These are phyloP conservation scores for Drosophila limbata DNA, from an alignment of 2,888 invertebrate species.

Conservation along the genomic window DNA sequence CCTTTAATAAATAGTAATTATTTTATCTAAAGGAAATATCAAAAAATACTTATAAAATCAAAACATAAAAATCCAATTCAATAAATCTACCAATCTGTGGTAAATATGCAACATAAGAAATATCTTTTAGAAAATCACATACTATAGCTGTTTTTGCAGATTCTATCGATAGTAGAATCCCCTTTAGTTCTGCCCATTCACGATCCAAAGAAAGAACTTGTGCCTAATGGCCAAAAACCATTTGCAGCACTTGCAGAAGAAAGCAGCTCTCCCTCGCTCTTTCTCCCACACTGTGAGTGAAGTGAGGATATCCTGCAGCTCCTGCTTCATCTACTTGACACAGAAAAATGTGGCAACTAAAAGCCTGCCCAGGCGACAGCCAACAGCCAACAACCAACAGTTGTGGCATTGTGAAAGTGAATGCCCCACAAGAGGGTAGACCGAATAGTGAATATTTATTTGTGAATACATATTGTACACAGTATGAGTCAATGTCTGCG, in stretches of 20 bases:
- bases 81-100: too few species aligned
- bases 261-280: slow-evolving; percentile 18
- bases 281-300: slow-evolving; percentile 9
- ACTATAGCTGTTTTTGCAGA: neutral
- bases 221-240: slow-evolving; percentile 57
- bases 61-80: too few species aligned
- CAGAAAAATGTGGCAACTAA: slow-evolving; percentile 50
- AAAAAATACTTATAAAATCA: too few species aligned
- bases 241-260: slow-evolving; percentile 51
- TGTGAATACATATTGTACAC: slow-evolving; percentile 6
- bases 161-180: neutral
- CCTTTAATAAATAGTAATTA: too few species aligned
- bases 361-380: slow-evolving; percentile 44
- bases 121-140: neutral
- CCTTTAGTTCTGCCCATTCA: neutral
- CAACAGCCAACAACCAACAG: slow-evolving; percentile 18
- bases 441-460: slow-evolving; percentile 19
- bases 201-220: neutral
- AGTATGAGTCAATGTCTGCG: slow-evolving; percentile 16
- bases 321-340: slow-evolving; percentile 40
- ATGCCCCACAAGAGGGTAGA: slow-evolving; percentile 2
- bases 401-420: slow-evolving; percentile 34
- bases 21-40: too few species aligned
- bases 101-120: neutral
- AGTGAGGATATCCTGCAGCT: slow-evolving; percentile 57